A percentile compares a stretch with the other conserved stretches of the same genome.
Conservation (phyloP, 2,113 vertebrate genomes). For the Orthonyx spaldingii region DNA sequence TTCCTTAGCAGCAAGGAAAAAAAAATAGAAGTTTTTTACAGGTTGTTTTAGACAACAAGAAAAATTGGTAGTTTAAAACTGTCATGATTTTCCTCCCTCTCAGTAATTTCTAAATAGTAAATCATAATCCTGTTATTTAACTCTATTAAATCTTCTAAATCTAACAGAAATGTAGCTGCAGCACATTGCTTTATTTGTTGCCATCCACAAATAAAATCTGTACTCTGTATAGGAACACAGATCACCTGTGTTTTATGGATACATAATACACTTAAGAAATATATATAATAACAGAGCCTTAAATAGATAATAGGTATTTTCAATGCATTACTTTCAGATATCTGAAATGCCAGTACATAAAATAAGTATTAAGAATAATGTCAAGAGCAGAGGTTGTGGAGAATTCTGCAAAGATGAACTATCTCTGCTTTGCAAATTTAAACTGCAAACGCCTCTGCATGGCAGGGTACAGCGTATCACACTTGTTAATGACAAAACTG, state of each 20-base stretch:
- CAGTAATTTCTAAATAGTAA: not conserved
- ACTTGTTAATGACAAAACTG: not conserved
- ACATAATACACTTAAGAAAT: not conserved
- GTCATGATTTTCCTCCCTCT: not conserved
- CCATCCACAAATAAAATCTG: not conserved
- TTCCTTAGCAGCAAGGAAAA: not conserved
- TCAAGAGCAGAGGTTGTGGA: not conserved
- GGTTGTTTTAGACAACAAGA: not conserved
- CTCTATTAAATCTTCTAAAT: not conserved
- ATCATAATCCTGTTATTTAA: not conserved
- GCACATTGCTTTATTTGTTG: not conserved
- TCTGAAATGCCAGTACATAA: not conserved
- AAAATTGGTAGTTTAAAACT: conserved; percentile 1
- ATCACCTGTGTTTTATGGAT: not conserved
- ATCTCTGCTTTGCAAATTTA: not conserved
- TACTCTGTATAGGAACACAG: not conserved
- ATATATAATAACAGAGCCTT: not conserved
- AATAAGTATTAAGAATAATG: not conserved
- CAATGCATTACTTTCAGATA: not conserved
- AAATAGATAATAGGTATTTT: conserved; percentile 1
- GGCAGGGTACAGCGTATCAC: not conserved
- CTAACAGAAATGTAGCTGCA: not conserved
- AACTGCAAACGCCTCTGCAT: not conserved
- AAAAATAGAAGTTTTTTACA: not conserved
- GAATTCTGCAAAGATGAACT: not conserved